Evolutionary conservation across 2,113 vertebrate genomes (phyloP).

Genomic region (Myrmophylax atrothorax): DNA sequence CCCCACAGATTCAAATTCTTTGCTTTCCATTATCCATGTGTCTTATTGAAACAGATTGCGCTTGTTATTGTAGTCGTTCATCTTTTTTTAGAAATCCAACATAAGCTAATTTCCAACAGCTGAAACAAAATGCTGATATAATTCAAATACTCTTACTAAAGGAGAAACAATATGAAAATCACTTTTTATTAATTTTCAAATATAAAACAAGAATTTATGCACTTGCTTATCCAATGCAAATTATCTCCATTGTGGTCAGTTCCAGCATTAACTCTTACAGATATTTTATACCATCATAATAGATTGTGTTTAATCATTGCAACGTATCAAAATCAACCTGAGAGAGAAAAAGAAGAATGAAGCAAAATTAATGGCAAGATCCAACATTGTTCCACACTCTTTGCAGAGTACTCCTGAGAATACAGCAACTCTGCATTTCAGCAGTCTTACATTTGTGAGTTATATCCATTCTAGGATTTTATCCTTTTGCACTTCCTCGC

Average conservation of each 20-base stretch:
- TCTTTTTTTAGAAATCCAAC: neutral
- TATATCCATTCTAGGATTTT: neutral
- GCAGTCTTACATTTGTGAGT: neutral
- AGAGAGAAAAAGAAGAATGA: neutral
- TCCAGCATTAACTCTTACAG: neutral
- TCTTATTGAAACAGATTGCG: neutral
- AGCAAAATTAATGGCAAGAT: neutral
- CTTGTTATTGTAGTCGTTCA: neutral
- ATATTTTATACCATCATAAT: neutral
- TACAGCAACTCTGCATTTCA: neutral
- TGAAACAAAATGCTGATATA: neutral
- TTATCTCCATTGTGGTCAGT: neutral
- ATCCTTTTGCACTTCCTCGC: neutral
- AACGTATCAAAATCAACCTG: neutral
- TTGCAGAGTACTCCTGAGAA: neutral
- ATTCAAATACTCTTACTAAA: neutral
- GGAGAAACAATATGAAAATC: neutral
- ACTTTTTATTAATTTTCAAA: slow-evolving; percentile 40
- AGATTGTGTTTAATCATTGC: neutral
- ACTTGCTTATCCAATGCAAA: neutral
- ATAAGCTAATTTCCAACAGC: neutral
- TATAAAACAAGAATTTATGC: neutral
- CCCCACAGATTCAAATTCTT: neutral
- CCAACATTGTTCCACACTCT: neutral
- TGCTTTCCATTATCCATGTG: neutral